Conservation (phyloP, 2,888 invertebrate species). For the Pristionchus maxplancki region DNA sequence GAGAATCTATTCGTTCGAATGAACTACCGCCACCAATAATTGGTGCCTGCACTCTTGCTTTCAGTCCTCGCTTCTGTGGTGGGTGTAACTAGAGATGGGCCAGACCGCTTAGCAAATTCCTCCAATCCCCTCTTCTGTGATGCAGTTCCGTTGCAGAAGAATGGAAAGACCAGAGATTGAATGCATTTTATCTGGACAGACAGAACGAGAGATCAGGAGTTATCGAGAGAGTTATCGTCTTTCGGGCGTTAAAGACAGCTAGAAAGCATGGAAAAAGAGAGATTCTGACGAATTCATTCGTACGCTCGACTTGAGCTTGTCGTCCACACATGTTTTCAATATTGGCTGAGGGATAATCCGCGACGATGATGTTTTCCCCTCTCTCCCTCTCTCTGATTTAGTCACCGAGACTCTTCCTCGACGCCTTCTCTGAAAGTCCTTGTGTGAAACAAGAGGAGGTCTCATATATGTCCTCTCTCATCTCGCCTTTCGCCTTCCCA, state of each 20-base stretch:
- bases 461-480: constrained; percentile 15
- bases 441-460: constrained; percentile 1
- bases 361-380: background rate
- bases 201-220: no score
- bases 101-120: constrained; percentile 15
- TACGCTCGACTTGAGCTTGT: background rate
- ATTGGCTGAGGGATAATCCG: background rate
- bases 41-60: background rate
- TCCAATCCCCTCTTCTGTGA: constrained; percentile 21
- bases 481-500: constrained; percentile 14
- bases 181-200: no score
- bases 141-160: background rate
- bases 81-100: constrained; percentile 12
- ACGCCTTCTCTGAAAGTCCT: background rate
- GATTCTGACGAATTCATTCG: background rate
- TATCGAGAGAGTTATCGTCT: background rate
- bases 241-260: no score
- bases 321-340: constrained; percentile 29
- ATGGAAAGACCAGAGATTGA: background rate
- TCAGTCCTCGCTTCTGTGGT: background rate
- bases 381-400: background rate
- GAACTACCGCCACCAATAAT: background rate
- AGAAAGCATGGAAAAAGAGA: no score
- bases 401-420: background rate
- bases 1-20: no score